phyloP scores from a whole-genome alignment of 1,140 invertebrate species.

The Cherax quadricarinatus region DNA sequence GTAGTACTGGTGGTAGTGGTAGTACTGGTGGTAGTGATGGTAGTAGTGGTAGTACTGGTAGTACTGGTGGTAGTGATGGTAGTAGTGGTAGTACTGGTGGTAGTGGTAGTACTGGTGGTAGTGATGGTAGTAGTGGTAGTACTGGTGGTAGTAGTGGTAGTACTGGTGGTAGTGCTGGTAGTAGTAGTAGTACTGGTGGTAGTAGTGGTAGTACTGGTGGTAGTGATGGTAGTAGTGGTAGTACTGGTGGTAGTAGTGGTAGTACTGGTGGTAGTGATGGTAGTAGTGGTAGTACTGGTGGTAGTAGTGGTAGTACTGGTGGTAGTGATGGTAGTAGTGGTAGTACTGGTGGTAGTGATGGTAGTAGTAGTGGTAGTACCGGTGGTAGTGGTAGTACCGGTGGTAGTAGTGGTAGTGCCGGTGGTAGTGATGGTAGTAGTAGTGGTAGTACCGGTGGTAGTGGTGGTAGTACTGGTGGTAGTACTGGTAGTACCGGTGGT shows the following conservation, averaged over 20 bases:
- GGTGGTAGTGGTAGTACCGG: not conserved
- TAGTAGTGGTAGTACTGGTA: not conserved
- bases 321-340: not conserved
- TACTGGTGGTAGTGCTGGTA: not conserved
- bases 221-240: not conserved
- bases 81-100: not conserved
- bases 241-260: not conserved
- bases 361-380: not conserved
- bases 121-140: not conserved
- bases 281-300: not conserved
- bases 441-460: not conserved
- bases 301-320: constrained; percentile 5
- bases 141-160: not conserved
- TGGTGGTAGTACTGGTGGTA: not conserved
- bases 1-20: not conserved
- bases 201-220: not conserved
- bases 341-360: not conserved
- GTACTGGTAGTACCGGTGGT: not conserved
- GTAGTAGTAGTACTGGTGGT: not conserved
- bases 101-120: not conserved
- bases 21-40: not conserved
- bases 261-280: not conserved
- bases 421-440: not conserved
- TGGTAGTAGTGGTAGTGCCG: not conserved
- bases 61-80: not conserved